Evolutionary conservation across 2,888 invertebrate genomes (phyloP), one percentile per base, ranked within the genome.

Genomic region (Poecilobothrus nobilitatus): DNA sequence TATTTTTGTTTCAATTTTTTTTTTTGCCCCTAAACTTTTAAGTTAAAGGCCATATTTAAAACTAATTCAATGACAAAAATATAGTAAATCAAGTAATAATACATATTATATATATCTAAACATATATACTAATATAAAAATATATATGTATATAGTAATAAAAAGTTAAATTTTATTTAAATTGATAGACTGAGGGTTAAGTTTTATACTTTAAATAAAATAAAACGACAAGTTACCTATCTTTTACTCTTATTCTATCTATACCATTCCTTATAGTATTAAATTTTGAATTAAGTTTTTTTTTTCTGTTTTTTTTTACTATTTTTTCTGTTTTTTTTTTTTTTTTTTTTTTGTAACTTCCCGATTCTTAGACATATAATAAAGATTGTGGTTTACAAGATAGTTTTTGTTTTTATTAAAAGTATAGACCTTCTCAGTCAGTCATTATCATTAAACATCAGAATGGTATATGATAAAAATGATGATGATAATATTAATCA

Each of bases 161-260:
- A 15, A 53, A 53, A 18, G 53, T 53, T 53, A 53, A 53, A 53
- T 53, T 53, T 53, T 53, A 53, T 53, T 53, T 53, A 53, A 53
- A 53, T 53, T 53, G 53, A 53, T 53, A 53, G 53, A 53, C 53
- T 53, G 53, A 53, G 53, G 53, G 53, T 53, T 53, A 53, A 53
- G 53, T 53, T 53, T 53, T 53, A 2, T 53, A n/a, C 53, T 53
- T 53, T 53, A 53, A n/a, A 53, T 53, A 53, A 53, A 53, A 53
- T 18, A 53, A n/a, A n/a, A 53, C 18, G 7, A 53, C n/a, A 53
- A 18, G n/a, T 53, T 53, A 53, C 18, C 18, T 18, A 53, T n/a
- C 53, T 53, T 6, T 53, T 15, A 10, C 53, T 53, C 15, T 53
- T 53, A 6, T 53, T 18, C 53, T 18, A 1, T 53, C 53, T 53